Conservation (phyloP, 2,888 invertebrate genomes). For the Mesoligia furuncula region DNA sequence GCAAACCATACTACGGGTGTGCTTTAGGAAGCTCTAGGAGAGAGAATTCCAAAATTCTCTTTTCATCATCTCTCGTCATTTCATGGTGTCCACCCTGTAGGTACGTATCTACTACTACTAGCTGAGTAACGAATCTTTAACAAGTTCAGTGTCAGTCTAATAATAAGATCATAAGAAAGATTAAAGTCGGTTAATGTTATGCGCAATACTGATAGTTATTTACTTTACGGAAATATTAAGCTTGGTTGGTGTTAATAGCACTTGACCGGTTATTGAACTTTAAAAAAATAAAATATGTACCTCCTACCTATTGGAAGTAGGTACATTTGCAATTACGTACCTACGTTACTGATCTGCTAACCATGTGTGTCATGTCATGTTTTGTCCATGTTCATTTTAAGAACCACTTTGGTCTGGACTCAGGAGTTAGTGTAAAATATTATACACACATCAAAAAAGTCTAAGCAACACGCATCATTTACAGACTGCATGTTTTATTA, state of each 20-base stretch:
- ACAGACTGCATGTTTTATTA: too few relatives aligned
- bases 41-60: not conserved
- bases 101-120: too few relatives aligned
- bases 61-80: not conserved
- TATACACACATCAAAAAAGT: too few relatives aligned
- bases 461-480: too few relatives aligned
- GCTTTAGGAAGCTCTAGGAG: not conserved
- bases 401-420: not conserved
- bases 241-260: constrained; percentile 23
- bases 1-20: not conserved
- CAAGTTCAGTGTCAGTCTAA: too few relatives aligned
- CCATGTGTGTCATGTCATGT: not conserved
- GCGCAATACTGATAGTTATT: constrained; percentile 37
- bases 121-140: too few relatives aligned
- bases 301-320: not conserved
- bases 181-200: constrained; percentile 53
- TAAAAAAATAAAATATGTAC: not conserved
- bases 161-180: not conserved
- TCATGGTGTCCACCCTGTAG: too few relatives aligned
- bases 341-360: not conserved
- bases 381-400: not conserved
- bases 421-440: not conserved
- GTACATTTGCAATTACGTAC: not conserved
- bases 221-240: constrained; percentile 41
- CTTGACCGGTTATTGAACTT: constrained; percentile 58